Evolutionary conservation across 2,888 invertebrate genomes (phyloP).

Genomic region (Tiliacea aurago): DNA sequence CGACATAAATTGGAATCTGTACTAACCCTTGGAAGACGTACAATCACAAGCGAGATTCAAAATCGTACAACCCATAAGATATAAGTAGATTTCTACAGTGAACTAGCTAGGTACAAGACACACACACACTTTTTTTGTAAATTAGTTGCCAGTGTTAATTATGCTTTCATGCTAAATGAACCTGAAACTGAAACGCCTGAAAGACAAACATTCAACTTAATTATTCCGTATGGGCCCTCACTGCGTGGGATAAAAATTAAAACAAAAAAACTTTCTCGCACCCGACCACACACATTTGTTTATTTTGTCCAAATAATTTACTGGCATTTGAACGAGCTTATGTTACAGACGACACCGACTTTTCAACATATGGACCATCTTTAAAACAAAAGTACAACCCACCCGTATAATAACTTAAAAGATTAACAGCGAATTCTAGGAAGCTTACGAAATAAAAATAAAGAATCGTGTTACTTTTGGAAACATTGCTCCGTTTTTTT

Average conservation of each 20-base stretch:
- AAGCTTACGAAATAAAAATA: constrained; percentile 35
- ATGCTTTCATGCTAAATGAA: background rate
- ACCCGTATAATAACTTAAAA: constrained; percentile 47
- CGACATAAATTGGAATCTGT: background rate
- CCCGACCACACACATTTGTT: constrained; percentile 70
- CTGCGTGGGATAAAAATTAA: background rate
- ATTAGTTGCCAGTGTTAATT: constrained; percentile 21
- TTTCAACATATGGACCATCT: constrained; percentile 60
- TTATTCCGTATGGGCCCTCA: constrained; percentile 4
- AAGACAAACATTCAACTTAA: constrained; percentile 1
- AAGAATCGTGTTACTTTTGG: constrained; percentile 38
- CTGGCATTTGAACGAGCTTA: constrained; percentile 45
- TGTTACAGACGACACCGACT: constrained; percentile 53
- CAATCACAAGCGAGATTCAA: no score
- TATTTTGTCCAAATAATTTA: constrained; percentile 65
- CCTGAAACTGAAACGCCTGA: constrained; percentile 15
- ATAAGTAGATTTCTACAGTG: no score
- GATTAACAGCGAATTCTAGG: constrained; percentile 49
- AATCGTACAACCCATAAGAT: no score
- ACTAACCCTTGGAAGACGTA: background rate
- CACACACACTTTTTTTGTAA: no score
- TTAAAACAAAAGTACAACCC: constrained; percentile 58
- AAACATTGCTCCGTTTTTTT: constrained; percentile 24
- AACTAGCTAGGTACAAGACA: no score
- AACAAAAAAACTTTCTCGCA: constrained; percentile 33